phyloP scores from a whole-genome alignment of 23 tunicate genomes.

The Phallusia fumigata region DNA sequence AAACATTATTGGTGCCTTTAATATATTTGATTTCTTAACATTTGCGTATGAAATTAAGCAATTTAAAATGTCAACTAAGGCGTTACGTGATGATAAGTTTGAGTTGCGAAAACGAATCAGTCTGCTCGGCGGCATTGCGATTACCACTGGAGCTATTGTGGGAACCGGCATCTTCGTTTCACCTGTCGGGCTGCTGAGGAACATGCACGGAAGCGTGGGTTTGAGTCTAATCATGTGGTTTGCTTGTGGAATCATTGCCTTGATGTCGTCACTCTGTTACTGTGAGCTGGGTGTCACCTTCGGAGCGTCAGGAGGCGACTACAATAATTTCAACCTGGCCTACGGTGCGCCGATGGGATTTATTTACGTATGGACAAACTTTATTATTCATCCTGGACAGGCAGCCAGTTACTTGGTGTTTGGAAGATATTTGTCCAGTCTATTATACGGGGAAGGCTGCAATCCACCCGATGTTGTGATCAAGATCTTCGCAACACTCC shows the following conservation, averaged over 20 bases:
- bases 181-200: conserved; percentile 47
- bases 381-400: not conserved
- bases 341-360: conserved; percentile 48
- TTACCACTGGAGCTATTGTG: conserved; percentile 43
- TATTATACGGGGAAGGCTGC: conserved; percentile 41
- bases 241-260: conserved; percentile 51
- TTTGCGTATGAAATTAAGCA: too few species aligned
- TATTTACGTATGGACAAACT: conserved; percentile 21
- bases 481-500: conserved; percentile 22
- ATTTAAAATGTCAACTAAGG: too few species aligned
- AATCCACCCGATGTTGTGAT: conserved; percentile 34
- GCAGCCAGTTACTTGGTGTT: conserved; percentile 35
- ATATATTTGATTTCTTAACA: too few species aligned
- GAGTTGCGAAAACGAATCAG: conserved; percentile 64
- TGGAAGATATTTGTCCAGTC: conserved; percentile 35
- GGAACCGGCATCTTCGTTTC: conserved; percentile 76
- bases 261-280: conserved; percentile 53
- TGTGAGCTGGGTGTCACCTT: conserved; percentile 58
- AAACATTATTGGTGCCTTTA: too few species aligned
- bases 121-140: conserved; percentile 55
- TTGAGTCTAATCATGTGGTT: conserved; percentile 57
- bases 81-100: conserved; percentile 13
- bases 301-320: conserved; percentile 55
- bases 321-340: conserved; percentile 44
- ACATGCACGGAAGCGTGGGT: conserved; percentile 69